Conservation (phyloP, 1,140 invertebrate genomes). For the Drosophila ficusphila region DNA sequence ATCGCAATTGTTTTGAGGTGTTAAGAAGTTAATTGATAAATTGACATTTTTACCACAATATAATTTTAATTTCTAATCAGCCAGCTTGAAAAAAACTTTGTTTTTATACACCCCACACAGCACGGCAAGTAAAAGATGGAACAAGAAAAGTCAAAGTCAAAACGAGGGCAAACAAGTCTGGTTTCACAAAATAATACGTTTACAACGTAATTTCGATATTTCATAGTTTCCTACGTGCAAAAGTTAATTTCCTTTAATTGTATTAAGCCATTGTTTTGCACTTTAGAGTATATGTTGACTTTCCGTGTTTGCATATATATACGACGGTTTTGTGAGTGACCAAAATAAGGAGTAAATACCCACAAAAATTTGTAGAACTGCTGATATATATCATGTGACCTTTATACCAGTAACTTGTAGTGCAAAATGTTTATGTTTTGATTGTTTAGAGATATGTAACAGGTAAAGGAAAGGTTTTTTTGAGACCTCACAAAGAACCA, state of each 20-base stretch:
- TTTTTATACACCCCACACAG: not conserved
- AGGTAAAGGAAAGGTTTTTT: not conserved
- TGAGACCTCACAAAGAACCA: not conserved
- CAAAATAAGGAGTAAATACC: not conserved
- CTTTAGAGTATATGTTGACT: not conserved
- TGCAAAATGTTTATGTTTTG: not conserved
- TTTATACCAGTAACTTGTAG: no score
- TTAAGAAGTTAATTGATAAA: conserved; percentile 1
- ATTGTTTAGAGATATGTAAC: not conserved
- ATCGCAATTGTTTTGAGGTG: conserved; percentile 11
- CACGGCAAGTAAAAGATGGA: not conserved
- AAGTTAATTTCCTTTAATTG: not conserved
- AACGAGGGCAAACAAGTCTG: not conserved
- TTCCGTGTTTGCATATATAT: not conserved
- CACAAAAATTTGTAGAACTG: not conserved
- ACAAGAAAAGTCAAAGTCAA: no score
- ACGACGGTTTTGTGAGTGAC: not conserved
- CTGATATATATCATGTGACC: not conserved
- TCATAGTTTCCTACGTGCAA: not conserved
- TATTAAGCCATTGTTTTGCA: not conserved
- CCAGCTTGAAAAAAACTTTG: not conserved
- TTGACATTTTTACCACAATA: not conserved
- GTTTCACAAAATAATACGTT: not conserved
- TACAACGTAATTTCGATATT: not conserved
- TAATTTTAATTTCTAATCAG: not conserved